These are phyloP conservation scores for Holothuria leucospilota DNA, from an alignment of 53 echinoderm and acorn worm genomes.

Conservation along the genomic window DNA sequence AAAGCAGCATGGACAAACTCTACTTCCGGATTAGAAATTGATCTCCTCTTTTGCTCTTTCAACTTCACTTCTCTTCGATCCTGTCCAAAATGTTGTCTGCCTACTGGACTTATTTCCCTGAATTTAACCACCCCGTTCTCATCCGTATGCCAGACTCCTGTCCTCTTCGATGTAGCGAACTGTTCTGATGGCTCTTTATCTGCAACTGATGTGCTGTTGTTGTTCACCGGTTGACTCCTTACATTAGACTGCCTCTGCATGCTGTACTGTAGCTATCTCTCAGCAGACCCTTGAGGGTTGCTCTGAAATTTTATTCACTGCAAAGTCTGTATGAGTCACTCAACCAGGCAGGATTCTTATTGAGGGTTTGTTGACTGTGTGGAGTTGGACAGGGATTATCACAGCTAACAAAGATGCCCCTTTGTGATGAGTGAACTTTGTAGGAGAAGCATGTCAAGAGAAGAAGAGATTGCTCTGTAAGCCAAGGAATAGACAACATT, in stretches of 20 bases:
- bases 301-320: not conserved
- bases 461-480: too few relatives aligned
- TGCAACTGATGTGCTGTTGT: not conserved
- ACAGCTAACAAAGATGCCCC: not conserved
- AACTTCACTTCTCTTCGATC: not conserved
- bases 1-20: constrained; percentile 19
- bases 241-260: constrained; percentile 21
- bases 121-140: constrained; percentile 9
- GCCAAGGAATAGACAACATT: too few relatives aligned
- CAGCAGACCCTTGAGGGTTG: constrained; percentile 17
- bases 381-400: constrained; percentile 6
- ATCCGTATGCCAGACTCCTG: constrained; percentile 1
- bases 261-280: constrained; percentile 9
- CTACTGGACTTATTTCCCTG: constrained; percentile 20
- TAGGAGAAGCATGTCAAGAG: too few relatives aligned
- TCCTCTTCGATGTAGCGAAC: not conserved
- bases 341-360: not conserved
- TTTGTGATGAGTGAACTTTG: too few relatives aligned
- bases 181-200: not conserved
- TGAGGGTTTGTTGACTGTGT: not conserved
- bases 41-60: not conserved
- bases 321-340: not conserved
- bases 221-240: constrained; percentile 6
- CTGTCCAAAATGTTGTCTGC: not conserved
- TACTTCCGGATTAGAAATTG: constrained; percentile 12